Percentiles rank a stretch among this genome's conserved stretches.
phyloP scores from a whole-genome alignment of 1,140 invertebrate genomes.

The Yoshiicerus persimilis region DNA sequence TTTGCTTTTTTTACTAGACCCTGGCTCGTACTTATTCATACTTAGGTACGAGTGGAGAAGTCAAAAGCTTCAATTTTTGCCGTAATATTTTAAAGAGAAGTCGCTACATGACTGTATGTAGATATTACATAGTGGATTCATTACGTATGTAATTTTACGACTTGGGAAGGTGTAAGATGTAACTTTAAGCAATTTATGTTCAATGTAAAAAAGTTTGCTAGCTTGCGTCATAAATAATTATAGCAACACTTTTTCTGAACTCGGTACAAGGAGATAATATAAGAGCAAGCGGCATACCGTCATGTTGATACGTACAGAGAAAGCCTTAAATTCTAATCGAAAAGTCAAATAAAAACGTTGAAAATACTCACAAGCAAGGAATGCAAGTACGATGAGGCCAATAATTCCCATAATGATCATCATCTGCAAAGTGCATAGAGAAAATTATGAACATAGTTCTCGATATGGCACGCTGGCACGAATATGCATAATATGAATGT shows the following conservation, averaged over 20 bases:
- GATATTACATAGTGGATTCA: not conserved
- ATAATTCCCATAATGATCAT: constrained; percentile 51
- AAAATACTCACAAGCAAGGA: constrained; percentile 26
- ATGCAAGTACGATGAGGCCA: constrained; percentile 48
- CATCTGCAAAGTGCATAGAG: constrained; percentile 46
- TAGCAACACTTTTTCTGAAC: not conserved
- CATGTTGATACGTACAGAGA: not conserved
- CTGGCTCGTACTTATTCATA: too few species aligned
- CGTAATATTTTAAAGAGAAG: not conserved
- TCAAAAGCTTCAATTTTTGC: not conserved
- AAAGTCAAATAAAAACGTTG: not conserved
- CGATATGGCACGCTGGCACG: not conserved
- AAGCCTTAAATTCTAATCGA: constrained; percentile 8
- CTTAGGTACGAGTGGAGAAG: not conserved
- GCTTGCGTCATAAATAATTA: not conserved
- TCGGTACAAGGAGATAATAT: not conserved
- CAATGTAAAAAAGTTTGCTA: not conserved
- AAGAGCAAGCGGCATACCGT: not conserved
- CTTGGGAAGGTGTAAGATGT: not conserved
- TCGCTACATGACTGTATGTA: not conserved
- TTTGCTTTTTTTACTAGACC: not conserved
- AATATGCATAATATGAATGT: not conserved
- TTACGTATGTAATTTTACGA: not conserved
- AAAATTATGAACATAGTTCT: not conserved
- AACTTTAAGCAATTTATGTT: not conserved